Evolutionary conservation across 30 jellyfish, hydroid and myxozoan species (phyloP), one percentile per base, ranked within the genome.

Genomic region (Mastigias papua): DNA sequence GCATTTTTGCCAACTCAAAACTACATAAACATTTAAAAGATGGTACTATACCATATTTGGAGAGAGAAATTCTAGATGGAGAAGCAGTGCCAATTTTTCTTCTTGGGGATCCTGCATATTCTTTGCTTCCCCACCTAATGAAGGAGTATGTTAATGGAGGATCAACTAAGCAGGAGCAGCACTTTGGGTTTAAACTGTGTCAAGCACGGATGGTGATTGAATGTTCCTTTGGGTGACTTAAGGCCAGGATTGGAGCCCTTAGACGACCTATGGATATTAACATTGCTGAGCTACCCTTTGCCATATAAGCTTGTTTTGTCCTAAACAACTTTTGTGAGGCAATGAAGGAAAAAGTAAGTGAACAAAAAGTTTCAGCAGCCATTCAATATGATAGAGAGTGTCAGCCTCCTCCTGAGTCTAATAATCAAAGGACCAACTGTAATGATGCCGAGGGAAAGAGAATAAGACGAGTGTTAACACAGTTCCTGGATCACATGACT

Each of bases 211-310:
- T 86, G 92, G 92, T 58, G 11, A 64, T 60, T 15, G 92, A 86
- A 57, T 86, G 95, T 86, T 82, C 91, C n/a, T 72, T 86, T 86
- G 92, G 95, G 19, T 69, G 92, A 25, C 70, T 86, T 21, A 86
- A 60, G 25, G 95, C 93, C 17, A 30, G 95, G 49, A 73, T 86
- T 35, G 92, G 93, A 7, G 60, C 65, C 30, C 73, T 86, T 42
- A 42, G 70, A 78, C 79, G 77, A 61, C 92, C 78, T 61, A 87
- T 87, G 78, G 92, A 87, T 58, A 78, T 78, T 30, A 76, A 64
- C 42, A 10, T 87, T 20, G 62, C 33, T 11, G 32, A 80, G 25
- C 35, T 68, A 30, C 92, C 70, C 22, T 22, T 31, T 20, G 93
- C 67, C 11, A 69, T 78, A 23, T 49, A 57, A 34, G 87, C 84